phyloP scores from a whole-genome alignment of 2,113 vertebrate species.

The Dissostichus mawsoni region DNA sequence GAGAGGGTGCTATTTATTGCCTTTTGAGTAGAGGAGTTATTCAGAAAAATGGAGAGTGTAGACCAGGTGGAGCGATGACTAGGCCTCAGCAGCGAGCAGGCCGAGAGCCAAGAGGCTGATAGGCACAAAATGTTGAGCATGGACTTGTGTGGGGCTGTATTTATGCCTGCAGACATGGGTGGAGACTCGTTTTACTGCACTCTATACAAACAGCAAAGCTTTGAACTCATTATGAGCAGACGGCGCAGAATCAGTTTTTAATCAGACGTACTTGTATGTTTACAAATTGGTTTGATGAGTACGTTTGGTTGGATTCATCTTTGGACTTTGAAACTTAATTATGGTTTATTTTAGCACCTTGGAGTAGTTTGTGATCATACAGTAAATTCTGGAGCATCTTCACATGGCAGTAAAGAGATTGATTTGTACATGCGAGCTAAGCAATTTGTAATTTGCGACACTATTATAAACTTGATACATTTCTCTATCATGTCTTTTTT shows the following conservation, averaged over 20 bases:
- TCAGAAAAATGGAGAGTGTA: conserved; percentile 50
- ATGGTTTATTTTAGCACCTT: conserved; percentile 31
- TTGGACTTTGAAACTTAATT: conserved; percentile 27
- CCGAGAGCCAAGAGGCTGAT: conserved; percentile 53
- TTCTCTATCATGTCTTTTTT: neutral
- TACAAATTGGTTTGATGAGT: conserved; percentile 55
- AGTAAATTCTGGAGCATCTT: conserved; percentile 6
- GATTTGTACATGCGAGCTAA: conserved; percentile 24
- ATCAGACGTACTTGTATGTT: conserved; percentile 55
- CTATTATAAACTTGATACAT: neutral
- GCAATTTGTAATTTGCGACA: conserved; percentile 8
- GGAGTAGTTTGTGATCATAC: conserved; percentile 23
- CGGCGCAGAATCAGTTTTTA: conserved; percentile 28
- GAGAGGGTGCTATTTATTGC: conserved; percentile 52
- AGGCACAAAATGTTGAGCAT: conserved; percentile 44
- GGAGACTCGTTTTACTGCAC: conserved; percentile 24
- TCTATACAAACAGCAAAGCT: conserved; percentile 33
- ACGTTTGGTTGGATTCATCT: conserved; percentile 28
- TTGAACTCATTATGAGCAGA: conserved; percentile 22
- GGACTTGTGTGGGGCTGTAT: conserved; percentile 40
- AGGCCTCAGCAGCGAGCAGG: conserved; percentile 45
- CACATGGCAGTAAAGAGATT: conserved; percentile 18
- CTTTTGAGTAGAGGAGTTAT: conserved; percentile 56
- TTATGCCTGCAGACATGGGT: conserved; percentile 48
- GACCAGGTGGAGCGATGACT: conserved; percentile 65